Conservation (phyloP, 2,888 invertebrate genomes). For the Xylophagus ater region DNA sequence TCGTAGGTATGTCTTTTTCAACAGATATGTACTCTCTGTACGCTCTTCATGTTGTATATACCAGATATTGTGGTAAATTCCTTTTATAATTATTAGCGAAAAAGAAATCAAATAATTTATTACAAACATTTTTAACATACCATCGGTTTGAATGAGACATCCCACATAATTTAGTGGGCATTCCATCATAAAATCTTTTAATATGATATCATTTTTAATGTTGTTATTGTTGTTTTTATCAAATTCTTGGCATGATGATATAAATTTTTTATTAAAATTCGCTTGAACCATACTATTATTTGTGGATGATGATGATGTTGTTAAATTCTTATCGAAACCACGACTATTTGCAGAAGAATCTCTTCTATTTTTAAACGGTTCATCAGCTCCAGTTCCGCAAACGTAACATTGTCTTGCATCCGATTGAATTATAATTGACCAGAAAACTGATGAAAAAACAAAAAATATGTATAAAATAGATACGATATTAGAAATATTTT, state of each 20-base stretch:
- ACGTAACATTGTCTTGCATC: conserved; percentile 17
- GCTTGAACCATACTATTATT: conserved; percentile 1
- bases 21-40: too few relatives aligned
- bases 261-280: conserved; percentile 2
- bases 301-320: background rate
- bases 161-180: conserved; percentile 17
- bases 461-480: background rate
- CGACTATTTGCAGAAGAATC: too few relatives aligned
- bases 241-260: conserved; percentile 12
- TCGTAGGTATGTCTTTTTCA: too few relatives aligned
- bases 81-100: too few relatives aligned
- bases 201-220: too few relatives aligned
- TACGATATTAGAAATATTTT: too few relatives aligned
- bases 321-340: too few relatives aligned
- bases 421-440: conserved; percentile 8
- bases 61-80: too few relatives aligned
- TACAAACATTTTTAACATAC: too few relatives aligned
- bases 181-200: conserved; percentile 14
- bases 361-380: conserved; percentile 13
- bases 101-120: too few relatives aligned
- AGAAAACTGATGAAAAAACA: conserved; percentile 6
- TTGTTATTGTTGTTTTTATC: conserved; percentile 6
- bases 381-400: conserved; percentile 16
- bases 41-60: too few relatives aligned
- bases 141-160: conserved; percentile 18